Evolutionary conservation across 2,797 vertebrate species (phyloP), one percentile per base, ranked within the genome.

Genomic region (Ptychobarbus kaznakovi): DNA sequence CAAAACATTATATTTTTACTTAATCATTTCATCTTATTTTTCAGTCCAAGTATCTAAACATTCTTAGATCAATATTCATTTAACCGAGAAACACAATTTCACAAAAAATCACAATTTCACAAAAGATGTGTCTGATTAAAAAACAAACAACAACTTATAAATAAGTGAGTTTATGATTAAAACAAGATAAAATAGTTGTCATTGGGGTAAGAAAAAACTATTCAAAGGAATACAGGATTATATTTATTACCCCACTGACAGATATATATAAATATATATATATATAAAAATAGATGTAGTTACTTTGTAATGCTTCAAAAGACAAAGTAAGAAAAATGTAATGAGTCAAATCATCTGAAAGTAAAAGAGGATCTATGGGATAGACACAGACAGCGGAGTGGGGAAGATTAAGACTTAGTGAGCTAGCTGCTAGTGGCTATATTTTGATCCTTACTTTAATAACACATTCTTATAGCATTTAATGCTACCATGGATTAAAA

Each of bases 391-490:
- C 32, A 11, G 3, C 38, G 74, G 20, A 76, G 51, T n/a, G 74
- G 46, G 13, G 40, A 40, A n/a, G 20, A 58, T n/a, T 40, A 25
- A 25, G 20, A 32, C n/a, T 28, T 28, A 40, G 6, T 32, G 4
- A 44, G 35, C 22, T n/a, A n/a, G n/a, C n/a, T n/a, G n/a, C n/a
- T n/a, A 56, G 49, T 28, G 22, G 80, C 56, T 72, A 70, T 25
- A 81, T 56, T 81, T 42, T 42, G 22, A 58, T 58, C 10, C 51
- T 70, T n/a, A n/a, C n/a, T n/a, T 81, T 28, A 53, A 42, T 20
- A 58, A 58, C 32, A 53, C 13, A 69, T n/a, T 68, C 20, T 66
- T 69, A 35, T 25, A n/a, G 28, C 6, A 20, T 35, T 35, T 65
- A 12, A 66, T 65, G 3, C 3, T 49, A 18, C 15, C 3, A 53